Conservation (phyloP, 1,140 invertebrate genomes). For the Sitophilus oryzae region DNA sequence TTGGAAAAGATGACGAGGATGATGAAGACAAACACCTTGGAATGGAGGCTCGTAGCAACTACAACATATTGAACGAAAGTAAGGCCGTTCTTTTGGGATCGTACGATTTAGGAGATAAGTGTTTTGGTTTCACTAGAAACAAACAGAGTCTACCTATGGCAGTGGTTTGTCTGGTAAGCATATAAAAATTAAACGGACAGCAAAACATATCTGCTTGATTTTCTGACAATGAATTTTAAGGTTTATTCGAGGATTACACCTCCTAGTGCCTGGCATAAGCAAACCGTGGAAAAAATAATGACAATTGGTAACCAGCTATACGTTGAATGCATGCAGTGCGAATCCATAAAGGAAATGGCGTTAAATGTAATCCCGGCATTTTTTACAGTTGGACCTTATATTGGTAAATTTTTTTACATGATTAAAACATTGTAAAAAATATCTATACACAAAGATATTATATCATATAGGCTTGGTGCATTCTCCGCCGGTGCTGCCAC, state of each 20-base stretch:
- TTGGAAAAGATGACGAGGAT: constrained; percentile 37
- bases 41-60: constrained; percentile 46
- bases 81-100: constrained; percentile 50
- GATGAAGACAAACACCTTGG: constrained; percentile 44
- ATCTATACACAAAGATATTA: too few species aligned
- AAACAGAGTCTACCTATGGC: constrained; percentile 49
- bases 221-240: constrained; percentile 5
- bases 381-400: constrained; percentile 49
- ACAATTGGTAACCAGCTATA: constrained; percentile 49
- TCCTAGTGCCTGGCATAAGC: constrained; percentile 50
- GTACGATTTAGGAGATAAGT: constrained; percentile 50
- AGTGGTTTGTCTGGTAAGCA: constrained; percentile 44
- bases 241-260: constrained; percentile 51
- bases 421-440: neutral
- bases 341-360: constrained; percentile 44
- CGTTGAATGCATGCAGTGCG: constrained; percentile 44
- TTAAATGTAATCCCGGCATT: constrained; percentile 50
- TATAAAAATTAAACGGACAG: neutral
- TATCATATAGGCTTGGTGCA: too few species aligned
- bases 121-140: constrained; percentile 49
- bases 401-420: constrained; percentile 14
- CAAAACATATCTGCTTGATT: neutral
- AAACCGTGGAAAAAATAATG: constrained; percentile 51
- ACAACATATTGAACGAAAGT: constrained; percentile 48
- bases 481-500: too few species aligned